phyloP scores from a whole-genome alignment of 2,113 vertebrate genomes.

The Centropus unirufus region DNA sequence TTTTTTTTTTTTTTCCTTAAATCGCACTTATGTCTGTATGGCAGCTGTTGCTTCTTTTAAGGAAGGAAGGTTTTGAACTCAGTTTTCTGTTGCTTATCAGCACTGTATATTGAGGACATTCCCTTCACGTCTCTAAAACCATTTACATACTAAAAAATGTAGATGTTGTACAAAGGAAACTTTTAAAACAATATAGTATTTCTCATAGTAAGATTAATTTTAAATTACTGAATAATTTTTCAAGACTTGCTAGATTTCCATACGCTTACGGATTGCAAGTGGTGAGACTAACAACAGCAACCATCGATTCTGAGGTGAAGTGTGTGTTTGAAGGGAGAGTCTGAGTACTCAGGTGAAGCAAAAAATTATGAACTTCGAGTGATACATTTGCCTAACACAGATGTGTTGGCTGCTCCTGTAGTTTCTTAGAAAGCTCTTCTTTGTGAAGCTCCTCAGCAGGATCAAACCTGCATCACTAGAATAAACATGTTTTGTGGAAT shows the following conservation, averaged over 20 bases:
- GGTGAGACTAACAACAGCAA: not conserved
- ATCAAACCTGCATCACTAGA: not conserved
- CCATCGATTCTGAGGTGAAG: not conserved
- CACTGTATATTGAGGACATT: slow-evolving; percentile 63
- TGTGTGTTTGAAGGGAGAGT: not conserved
- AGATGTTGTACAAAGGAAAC: not conserved
- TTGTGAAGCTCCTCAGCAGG: not conserved
- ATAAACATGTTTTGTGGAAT: not conserved
- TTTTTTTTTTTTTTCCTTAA: not conserved
- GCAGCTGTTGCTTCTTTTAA: slow-evolving; percentile 66
- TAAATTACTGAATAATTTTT: not conserved
- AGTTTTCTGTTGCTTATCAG: slow-evolving; percentile 62
- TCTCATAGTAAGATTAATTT: not conserved
- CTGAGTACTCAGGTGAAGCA: not conserved
- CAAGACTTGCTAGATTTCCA: not conserved
- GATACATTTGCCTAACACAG: not conserved
- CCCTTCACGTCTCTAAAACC: slow-evolving; percentile 46
- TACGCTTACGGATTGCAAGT: not conserved
- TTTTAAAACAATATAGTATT: not conserved
- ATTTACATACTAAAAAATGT: slow-evolving; percentile 56
- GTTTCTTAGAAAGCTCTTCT: slow-evolving; percentile 29
- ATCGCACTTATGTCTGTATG: slow-evolving; percentile 56
- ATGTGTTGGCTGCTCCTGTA: not conserved
- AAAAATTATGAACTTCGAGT: not conserved
- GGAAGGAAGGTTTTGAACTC: slow-evolving; percentile 59